Base-by-base conservation (phyloP, 2,888 invertebrate genomes). In the Phortica okadai region DNA sequence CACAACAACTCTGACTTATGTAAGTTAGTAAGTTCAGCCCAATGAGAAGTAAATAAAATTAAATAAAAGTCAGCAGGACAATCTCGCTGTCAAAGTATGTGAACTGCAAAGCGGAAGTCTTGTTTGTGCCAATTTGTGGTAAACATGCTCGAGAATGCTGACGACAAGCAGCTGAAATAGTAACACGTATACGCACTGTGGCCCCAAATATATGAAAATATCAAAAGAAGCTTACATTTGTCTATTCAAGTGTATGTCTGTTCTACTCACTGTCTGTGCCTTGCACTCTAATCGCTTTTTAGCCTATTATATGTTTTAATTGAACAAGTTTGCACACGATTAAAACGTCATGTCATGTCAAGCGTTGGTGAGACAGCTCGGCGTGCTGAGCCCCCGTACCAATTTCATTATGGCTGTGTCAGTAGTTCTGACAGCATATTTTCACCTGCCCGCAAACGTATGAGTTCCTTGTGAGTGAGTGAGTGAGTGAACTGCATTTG, bases 321-420 rank as follows among this genome's bases (percentile, higher is more conserved):
- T 85, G 85, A 85, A 85, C 86, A 82, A 87, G 82, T 86, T 85
- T 85, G 83, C 85, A 87, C 85, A 87, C 87, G 86, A 85, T 85
- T 85, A 85, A 85, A 87, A 85, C 87, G 85, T 85, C 85, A 85
- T 33, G 66, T 66, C 66, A 42, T 14, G 62, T 56, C 56, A 56
- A 21, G 62, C 6, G 25, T 33, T 21, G 62, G 16, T 33, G 33
- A 33, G 33, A 33, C 33, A 33, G 33, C 33, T 33, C 33, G 33
- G 33, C 33, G 33, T 33, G 33, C 33, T 33, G 3, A 33, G 33
- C 6, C 6, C 69, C 79, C 79, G 79, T 81, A 83, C 77, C 86
- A 87, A 85, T 86, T 85, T 85, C 88, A 87, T 87, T 85, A 85
- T 79, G 80, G 81, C 77, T 77, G 78, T 87, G 85, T 87, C 85